These are phyloP conservation scores for Strigamia crassipes DNA, from an alignment of 2,888 invertebrate genomes.

Conservation along the genomic window DNA sequence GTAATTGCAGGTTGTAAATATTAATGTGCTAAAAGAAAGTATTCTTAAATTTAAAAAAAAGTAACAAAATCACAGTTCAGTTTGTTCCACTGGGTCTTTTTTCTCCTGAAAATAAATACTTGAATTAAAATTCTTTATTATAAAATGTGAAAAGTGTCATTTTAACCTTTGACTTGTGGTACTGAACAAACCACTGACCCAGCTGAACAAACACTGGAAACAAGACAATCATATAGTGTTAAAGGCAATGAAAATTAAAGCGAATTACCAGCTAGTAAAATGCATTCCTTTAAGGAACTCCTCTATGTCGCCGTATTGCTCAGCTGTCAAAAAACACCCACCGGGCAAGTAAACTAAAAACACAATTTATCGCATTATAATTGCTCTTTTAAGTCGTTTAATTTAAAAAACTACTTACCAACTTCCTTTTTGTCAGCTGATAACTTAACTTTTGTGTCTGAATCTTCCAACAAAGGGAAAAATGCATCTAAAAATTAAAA, in stretches of 20 bases:
- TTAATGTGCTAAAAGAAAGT: background rate
- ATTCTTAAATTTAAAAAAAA: background rate
- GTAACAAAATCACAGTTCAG: background rate
- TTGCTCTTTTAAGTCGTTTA: background rate
- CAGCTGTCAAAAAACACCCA: slow-evolving; percentile 25
- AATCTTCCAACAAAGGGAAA: slow-evolving; percentile 2
- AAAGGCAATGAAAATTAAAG: background rate
- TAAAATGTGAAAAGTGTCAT: background rate
- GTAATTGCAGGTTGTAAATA: background rate
- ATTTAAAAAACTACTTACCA: background rate
- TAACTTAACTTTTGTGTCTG: background rate
- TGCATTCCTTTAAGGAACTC: slow-evolving; percentile 30
- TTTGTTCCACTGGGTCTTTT: background rate
- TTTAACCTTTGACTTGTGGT: slow-evolving; percentile 3
- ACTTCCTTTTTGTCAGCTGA: slow-evolving; percentile 18
- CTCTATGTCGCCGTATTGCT: slow-evolving; percentile 32
- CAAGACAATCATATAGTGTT: background rate
- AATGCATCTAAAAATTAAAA: background rate
- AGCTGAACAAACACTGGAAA: background rate
- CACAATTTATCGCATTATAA: background rate
- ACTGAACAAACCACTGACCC: slow-evolving; percentile 21
- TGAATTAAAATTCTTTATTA: background rate
- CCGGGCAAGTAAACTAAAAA: slow-evolving; percentile 32
- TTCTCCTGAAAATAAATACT: background rate
- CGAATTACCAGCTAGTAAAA: slow-evolving; percentile 33